Percentiles rank a stretch among this genome's conserved stretches.
phyloP scores from a whole-genome alignment of 2,113 vertebrate genomes.

The Hippopotamus amphibius region DNA sequence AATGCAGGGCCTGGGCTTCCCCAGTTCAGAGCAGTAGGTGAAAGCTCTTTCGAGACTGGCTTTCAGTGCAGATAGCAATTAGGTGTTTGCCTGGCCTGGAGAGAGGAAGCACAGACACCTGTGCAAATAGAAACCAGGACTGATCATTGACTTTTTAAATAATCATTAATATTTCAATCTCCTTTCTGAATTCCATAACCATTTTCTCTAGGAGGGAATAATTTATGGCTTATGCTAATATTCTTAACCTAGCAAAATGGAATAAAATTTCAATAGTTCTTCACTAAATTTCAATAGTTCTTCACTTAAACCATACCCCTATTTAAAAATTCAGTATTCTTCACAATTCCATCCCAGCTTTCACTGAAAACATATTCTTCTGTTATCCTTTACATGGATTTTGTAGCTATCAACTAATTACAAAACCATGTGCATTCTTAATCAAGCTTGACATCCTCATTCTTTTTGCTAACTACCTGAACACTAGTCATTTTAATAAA shows the following conservation, averaged over 20 bases:
- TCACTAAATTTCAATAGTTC: background rate
- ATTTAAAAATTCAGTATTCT: constrained; percentile 26
- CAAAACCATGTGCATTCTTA: background rate
- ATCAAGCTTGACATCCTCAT: constrained; percentile 23
- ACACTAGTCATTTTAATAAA: constrained; percentile 50
- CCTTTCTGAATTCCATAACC: background rate
- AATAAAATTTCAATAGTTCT: background rate
- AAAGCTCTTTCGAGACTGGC: background rate
- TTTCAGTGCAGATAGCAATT: background rate
- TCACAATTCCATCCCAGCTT: background rate
- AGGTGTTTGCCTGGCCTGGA: background rate
- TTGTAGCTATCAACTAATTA: constrained; percentile 48
- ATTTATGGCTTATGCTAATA: background rate
- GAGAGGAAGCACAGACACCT: background rate
- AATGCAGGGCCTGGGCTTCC: background rate
- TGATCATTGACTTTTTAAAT: background rate
- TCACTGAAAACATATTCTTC: background rate
- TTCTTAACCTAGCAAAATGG: background rate
- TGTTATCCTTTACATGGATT: constrained; percentile 16
- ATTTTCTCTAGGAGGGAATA: background rate
- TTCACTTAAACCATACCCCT: background rate
- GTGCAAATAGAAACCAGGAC: background rate
- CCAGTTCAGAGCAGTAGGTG: background rate
- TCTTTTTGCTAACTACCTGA: background rate
- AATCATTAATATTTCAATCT: background rate